phyloP scores from a whole-genome alignment of 2,113 vertebrate genomes.

The Coryphaenoides rupestris region DNA sequence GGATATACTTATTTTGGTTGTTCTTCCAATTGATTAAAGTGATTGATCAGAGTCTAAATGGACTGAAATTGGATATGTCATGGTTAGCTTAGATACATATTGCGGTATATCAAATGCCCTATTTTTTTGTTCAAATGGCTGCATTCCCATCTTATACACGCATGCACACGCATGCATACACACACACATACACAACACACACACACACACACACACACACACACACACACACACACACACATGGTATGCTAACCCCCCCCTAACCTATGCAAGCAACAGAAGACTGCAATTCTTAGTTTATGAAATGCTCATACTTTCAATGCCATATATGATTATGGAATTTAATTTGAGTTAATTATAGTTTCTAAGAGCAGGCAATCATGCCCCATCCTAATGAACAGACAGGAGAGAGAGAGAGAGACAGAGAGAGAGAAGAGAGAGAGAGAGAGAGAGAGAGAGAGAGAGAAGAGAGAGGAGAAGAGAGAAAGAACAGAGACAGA shows the following conservation, averaged over 20 bases:
- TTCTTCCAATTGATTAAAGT: no score
- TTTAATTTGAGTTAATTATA: no score
- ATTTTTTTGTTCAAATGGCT: neutral
- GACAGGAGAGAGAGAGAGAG: neutral
- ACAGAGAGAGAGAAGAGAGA: conserved; percentile 50
- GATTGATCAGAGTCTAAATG: no score
- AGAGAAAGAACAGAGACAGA: neutral
- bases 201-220: no score
- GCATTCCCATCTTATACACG: neutral
- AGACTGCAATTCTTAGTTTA: no score
- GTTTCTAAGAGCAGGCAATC: neutral
- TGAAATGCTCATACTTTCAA: no score
- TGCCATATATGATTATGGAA: neutral
- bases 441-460: conserved; percentile 17
- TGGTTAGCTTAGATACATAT: no score
- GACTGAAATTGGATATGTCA: no score
- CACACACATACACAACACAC: neutral
- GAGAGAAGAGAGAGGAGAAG: neutral
- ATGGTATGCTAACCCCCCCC: no score
- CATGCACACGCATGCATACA: neutral
- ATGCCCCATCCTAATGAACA: neutral
- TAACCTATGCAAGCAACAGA: no score
- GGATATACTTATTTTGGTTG: no score
- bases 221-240: no score
- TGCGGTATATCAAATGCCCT: neutral